Evolutionary conservation across 2,888 invertebrate species (phyloP), one percentile per base, ranked within the genome.

Genomic region (Lutraria lutraria): DNA sequence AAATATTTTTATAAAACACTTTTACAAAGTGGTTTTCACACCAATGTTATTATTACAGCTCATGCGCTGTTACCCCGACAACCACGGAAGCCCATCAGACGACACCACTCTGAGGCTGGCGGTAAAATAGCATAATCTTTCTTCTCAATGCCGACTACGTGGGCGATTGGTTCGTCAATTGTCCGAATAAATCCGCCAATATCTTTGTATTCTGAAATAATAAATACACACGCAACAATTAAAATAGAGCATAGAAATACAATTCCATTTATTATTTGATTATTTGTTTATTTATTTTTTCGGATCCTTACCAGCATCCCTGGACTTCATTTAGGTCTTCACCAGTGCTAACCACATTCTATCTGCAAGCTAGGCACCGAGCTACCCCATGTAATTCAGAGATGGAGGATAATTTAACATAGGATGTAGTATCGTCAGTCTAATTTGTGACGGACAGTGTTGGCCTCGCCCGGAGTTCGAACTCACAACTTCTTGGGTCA

Each of bases 121-220:
- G 92, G 92, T 60, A 92, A 86, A 85, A 92, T 92, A 34, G 89
- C 88, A 72, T 81, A 92, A 56, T 92, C 90, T 80, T 91, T 90
- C 63, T 90, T 91, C 29, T 88, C 83, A 34, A 88, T 76, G 52
- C 80, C 81, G 21, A 88, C 25, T 12, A 25, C 29, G 0, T 43
- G 72, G 0, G 63, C 52, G 31, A 60, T 34, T 63, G 43, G 52
- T 25, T 29, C 43, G 16, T 68, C 53, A 16, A 84, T 8, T 15
- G 8, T 76, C n/a, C 16, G 43, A 2, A 76, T n/a, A 21, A 72
- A 52, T 19, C 68, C n/a, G 16, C 52, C 53, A 16, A 76, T 31
- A 53, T 68, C 84, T 72, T 68, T 72, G 43, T 43, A 84, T 34
- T 19, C 84, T 84, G 72, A 43, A 84, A 72, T 25, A 25, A n/a